Evolutionary conservation across 2,113 vertebrate species (phyloP).

Genomic region (Propithecus coquereli): DNA sequence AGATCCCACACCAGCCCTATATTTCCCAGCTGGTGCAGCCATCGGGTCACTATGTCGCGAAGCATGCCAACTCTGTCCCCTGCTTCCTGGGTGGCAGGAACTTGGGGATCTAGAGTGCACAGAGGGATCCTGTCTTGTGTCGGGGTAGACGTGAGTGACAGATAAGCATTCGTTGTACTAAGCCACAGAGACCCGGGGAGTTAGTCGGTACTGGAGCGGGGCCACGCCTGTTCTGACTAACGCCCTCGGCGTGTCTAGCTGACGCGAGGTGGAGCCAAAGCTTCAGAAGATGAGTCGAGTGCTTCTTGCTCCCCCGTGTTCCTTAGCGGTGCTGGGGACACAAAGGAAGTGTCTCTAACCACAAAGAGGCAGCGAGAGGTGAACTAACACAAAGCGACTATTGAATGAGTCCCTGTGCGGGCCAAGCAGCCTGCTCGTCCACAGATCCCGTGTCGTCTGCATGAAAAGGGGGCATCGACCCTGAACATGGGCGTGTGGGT

Average conservation of each 20-base stretch:
- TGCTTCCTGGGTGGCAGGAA: neutral
- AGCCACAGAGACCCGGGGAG: neutral
- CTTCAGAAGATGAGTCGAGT: neutral
- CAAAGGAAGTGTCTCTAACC: neutral
- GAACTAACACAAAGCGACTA: neutral
- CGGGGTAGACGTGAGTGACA: too few species aligned
- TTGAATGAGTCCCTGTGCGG: neutral
- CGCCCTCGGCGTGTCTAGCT: neutral
- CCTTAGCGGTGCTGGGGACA: neutral
- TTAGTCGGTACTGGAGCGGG: neutral
- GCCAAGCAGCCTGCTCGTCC: too few species aligned
- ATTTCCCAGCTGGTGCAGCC: neutral
- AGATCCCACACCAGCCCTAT: neutral
- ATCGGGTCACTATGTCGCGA: neutral
- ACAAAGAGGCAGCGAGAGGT: neutral
- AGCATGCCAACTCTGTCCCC: neutral
- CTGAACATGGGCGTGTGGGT: neutral
- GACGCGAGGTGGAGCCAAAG: neutral
- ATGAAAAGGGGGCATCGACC: neutral
- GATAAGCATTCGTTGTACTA: neutral
- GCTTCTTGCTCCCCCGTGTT: neutral
- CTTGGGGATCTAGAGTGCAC: too few species aligned
- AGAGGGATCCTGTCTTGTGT: neutral
- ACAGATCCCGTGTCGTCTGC: neutral
- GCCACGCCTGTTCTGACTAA: neutral